Evolutionary conservation across 2,797 vertebrate genomes (phyloP).

Genomic region (Rhadinocentrus ornatus): DNA sequence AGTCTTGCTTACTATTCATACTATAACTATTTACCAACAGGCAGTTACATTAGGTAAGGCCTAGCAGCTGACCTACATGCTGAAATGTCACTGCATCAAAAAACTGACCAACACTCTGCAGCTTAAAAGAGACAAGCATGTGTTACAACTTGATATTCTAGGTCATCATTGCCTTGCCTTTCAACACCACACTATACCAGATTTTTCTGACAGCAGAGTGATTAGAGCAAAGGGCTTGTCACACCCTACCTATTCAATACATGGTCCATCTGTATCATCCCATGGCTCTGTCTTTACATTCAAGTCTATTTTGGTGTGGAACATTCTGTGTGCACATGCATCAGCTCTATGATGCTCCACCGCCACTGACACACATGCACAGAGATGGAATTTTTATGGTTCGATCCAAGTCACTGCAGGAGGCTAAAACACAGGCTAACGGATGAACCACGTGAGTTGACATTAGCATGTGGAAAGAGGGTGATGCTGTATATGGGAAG

Average conservation of each 20-base stretch:
- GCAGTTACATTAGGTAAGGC: neutral
- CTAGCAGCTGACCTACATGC: conserved; percentile 13
- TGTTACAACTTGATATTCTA: conserved; percentile 3
- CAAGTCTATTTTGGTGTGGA: conserved; percentile 49
- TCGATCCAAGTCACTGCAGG: conserved; percentile 30
- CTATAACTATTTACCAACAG: neutral
- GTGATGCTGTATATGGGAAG: conserved; percentile 7
- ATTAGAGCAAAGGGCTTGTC: conserved; percentile 19
- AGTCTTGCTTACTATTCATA: neutral
- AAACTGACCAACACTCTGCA: neutral
- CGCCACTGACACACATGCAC: neutral
- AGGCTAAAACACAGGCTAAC: conserved; percentile 17
- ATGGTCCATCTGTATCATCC: conserved; percentile 1
- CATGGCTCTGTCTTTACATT: conserved; percentile 33
- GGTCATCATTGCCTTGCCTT: neutral
- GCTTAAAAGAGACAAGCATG: neutral
- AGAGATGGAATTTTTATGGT: conserved; percentile 16
- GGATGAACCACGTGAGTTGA: conserved; percentile 5
- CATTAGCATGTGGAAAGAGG: neutral
- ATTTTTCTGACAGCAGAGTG: neutral
- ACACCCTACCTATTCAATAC: neutral
- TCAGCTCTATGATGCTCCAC: neutral
- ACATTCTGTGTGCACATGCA: conserved; percentile 26
- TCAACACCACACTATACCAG: neutral
- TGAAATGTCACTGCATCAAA: neutral